Percentiles rank a stretch among this genome's conserved stretches.
phyloP scores from a whole-genome alignment of 2,797 vertebrate species.

The Periophthalmus magnuspinnatus region DNA sequence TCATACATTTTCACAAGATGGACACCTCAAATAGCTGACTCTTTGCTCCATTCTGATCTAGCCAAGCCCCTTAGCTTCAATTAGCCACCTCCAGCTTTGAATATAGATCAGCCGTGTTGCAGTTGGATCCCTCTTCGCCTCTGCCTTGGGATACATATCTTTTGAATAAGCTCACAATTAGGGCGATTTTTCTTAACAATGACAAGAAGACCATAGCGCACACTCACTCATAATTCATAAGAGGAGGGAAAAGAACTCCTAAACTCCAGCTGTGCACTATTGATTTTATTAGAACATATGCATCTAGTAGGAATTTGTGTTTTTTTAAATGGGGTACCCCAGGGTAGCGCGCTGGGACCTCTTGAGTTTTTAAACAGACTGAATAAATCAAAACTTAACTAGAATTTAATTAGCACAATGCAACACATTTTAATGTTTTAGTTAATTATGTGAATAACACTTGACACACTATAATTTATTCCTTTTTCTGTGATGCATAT shows the following conservation, averaged over 20 bases:
- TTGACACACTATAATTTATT: too few species aligned
- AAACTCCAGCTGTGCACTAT: neutral
- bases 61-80: constrained; percentile 34
- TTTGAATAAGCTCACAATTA: constrained; percentile 39
- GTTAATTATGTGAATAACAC: neutral
- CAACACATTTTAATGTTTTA: neutral
- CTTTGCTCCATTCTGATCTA: constrained; percentile 37
- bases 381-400: neutral
- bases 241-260: neutral
- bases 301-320: neutral
- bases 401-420: neutral
- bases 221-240: constrained; percentile 20
- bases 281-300: neutral
- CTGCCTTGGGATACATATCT: constrained; percentile 21
- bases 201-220: constrained; percentile 7
- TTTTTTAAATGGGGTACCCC: neutral
- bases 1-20: constrained; percentile 16
- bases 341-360: neutral
- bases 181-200: constrained; percentile 7
- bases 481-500: too few species aligned
- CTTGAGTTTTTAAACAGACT: neutral
- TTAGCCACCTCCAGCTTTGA: constrained; percentile 48
- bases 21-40: constrained; percentile 26
- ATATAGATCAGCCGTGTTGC: constrained; percentile 53
- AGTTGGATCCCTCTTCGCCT: constrained; percentile 29